A percentile compares a stretch with the other conserved stretches of the same genome.
These are phyloP conservation scores for Esox masquinongy DNA, from an alignment of 2,797 vertebrate species.

Conservation along the genomic window DNA sequence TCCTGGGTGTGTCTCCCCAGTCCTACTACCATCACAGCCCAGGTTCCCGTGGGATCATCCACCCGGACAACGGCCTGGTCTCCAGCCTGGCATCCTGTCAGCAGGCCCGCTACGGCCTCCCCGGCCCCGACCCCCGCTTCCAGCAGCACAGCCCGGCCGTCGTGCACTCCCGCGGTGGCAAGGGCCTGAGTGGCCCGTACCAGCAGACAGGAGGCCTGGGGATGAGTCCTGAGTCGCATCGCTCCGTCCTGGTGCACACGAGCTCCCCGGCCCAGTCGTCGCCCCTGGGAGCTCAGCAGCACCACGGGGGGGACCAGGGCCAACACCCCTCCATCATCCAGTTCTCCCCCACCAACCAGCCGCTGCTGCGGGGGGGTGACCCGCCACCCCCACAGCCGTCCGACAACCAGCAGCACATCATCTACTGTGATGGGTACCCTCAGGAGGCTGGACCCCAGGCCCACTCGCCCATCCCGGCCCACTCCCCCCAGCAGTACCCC, in stretches of 20 bases:
- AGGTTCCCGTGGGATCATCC: constrained; percentile 80
- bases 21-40: constrained; percentile 88
- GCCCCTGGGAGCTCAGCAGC: constrained; percentile 68
- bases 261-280: constrained; percentile 83
- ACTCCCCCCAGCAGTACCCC: constrained; percentile 79
- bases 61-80: constrained; percentile 82
- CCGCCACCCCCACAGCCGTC: constrained; percentile 59
- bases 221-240: constrained; percentile 79
- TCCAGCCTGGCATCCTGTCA: constrained; percentile 89
- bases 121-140: constrained; percentile 83
- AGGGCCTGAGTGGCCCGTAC: constrained; percentile 83
- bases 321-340: constrained; percentile 85
- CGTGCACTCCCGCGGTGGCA: constrained; percentile 85
- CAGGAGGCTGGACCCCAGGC: constrained; percentile 59
- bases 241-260: constrained; percentile 91
- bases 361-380: constrained; percentile 81
- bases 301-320: constrained; percentile 57
- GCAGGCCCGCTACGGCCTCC: constrained; percentile 79
- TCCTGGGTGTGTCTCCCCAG: constrained; percentile 84
- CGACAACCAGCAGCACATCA: constrained; percentile 82
- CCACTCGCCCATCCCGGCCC: constrained; percentile 68
- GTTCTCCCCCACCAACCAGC: constrained; percentile 90
- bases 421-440: constrained; percentile 89
- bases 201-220: constrained; percentile 77
- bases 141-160: constrained; percentile 88